These are phyloP conservation scores for Dasyprocta punctata DNA, from an alignment of 2,113 vertebrate genomes.

Conservation along the genomic window DNA sequence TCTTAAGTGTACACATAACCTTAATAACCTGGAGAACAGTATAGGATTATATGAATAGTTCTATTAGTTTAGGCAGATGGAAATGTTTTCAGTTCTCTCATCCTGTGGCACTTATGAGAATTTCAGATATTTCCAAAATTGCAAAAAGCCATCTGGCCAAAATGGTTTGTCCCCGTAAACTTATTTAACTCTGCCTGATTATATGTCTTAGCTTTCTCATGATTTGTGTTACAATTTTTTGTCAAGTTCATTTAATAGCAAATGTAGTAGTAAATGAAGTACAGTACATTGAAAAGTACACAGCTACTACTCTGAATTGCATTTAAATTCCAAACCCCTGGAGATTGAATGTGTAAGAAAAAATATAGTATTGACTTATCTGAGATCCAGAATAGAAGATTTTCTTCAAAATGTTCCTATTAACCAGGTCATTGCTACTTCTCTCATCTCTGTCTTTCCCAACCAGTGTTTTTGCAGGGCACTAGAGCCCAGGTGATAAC, in stretches of 20 bases:
- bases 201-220: conserved; percentile 8
- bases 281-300: not conserved
- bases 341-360: not conserved
- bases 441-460: not conserved
- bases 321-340: not conserved
- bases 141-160: conserved; percentile 80
- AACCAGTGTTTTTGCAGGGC: not conserved
- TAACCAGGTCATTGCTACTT: not conserved
- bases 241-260: not conserved
- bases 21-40: conserved; percentile 63
- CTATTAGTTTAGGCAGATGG: conserved; percentile 77
- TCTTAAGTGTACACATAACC: not conserved
- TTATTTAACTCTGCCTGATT: conserved; percentile 27
- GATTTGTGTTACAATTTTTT: conserved; percentile 28
- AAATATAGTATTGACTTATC: not conserved
- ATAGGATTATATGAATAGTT: conserved; percentile 33
- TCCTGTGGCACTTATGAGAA: conserved; percentile 77
- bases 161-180: conserved; percentile 62
- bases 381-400: not conserved
- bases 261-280: not conserved
- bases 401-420: not conserved
- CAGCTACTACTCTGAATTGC: not conserved
- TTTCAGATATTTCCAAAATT: conserved; percentile 79
- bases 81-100: conserved; percentile 76
- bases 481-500: not conserved